Evolutionary conservation across 1,140 invertebrate species (phyloP).

Genomic region (Danaus plexippus): DNA sequence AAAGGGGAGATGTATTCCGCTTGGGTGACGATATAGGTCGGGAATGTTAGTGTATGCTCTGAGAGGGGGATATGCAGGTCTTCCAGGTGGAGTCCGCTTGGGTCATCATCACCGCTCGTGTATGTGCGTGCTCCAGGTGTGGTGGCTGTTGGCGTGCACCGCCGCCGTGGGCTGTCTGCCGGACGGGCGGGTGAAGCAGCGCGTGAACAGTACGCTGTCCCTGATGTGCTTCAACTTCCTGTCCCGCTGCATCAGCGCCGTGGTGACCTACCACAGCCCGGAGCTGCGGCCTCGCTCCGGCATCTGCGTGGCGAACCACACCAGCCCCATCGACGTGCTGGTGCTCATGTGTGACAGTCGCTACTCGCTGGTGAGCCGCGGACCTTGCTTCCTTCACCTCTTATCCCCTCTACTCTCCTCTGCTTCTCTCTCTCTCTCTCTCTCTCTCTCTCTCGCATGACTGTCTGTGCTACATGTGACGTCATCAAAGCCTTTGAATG

Average conservation of each 20-base stretch:
- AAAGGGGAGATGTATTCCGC: no score
- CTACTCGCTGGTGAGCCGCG: conserved; percentile 89
- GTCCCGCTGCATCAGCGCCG: conserved; percentile 88
- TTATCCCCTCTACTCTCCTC: no score
- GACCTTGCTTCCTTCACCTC: no score
- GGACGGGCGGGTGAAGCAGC: conserved; percentile 82
- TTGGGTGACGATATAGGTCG: no score
- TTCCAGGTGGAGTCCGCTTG: no score
- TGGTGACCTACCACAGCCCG: conserved; percentile 90
- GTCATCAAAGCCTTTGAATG: no score
- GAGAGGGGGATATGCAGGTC: no score
- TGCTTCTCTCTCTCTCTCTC: no score
- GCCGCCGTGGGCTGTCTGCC: conserved; percentile 87
- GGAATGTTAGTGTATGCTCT: no score
- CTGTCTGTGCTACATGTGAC: no score
- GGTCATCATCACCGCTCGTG: no score
- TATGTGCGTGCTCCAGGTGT: conserved; percentile 73
- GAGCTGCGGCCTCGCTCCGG: conserved; percentile 82
- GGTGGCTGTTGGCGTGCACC: conserved; percentile 87
- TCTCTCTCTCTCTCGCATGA: no score
- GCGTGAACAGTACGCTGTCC: conserved; percentile 83
- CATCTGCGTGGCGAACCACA: conserved; percentile 99
- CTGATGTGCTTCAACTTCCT: conserved; percentile 92
- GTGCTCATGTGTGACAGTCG: conserved; percentile 97
- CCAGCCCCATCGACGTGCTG: conserved; percentile 97